Evolutionary conservation across 2,113 vertebrate genomes (phyloP), one percentile per base, ranked within the genome.

Genomic region (Prochilodus magdalenae): DNA sequence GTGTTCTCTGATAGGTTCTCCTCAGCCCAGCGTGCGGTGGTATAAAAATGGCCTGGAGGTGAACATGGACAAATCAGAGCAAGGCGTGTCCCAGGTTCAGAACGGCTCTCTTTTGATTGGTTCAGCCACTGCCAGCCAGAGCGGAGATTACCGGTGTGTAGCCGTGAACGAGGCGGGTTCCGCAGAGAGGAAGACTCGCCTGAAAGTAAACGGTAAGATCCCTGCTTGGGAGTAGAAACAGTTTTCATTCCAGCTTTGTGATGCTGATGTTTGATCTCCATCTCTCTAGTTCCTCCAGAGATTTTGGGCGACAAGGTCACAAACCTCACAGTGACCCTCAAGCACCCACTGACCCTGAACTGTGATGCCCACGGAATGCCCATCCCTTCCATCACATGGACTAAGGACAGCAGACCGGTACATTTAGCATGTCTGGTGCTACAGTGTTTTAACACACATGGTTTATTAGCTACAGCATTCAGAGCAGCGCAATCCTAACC

Each of bases 91-190:
- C 0, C 82, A 95, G 84, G 84, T 91, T 55, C 90, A 88, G 0
- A 93, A 94, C 0, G 95, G 95, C 2, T 92, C 95, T 13, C 92
- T 97, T 15, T 59, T 95, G 87, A 95, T 97, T 89, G 89, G 89
- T 44, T 79, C 89, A 0, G 92, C 92, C 20, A 92, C 91, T 30
- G 93, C 94, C 78, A 75, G 86, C 8, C 94, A 96, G 86, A 90
- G 95, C 0, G 96, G 95, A 24, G 95, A 96, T 74, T 97, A 94
- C 1, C 94, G 93, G 79, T 97, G 96, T 66, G 92, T 95, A 82
- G 96, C 95, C 26, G 93, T 92, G 80, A 97, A 96, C 24, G 96
- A 96, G 85, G 96, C 89, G 0, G 96, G 96, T 57, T 95, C 94
- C 1, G 90, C 89, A 0, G 94, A 95, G 89, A 91, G 93, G 83